Evolutionary conservation across 2,797 vertebrate genomes (phyloP), one percentile per base, ranked within the genome.

Genomic region (Coreius guichenoti): DNA sequence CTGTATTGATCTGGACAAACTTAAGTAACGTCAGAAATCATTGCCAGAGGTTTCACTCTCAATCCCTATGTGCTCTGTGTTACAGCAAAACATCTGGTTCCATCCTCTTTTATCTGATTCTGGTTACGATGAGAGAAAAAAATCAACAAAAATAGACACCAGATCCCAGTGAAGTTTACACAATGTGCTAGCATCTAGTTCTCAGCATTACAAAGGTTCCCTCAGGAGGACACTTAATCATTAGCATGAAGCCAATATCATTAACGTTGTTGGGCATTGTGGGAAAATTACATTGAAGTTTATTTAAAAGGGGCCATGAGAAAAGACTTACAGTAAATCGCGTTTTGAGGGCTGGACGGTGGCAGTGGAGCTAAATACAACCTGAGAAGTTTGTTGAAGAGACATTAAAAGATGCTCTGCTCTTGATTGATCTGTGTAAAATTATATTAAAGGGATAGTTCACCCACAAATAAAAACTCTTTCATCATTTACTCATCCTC

Each of bases 71-170:
- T 65, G n/a, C 17, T 63, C 12, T 47, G 36, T 85, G 21, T 72
- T 76, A 75, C 73, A 47, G 74, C 19, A 49, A 45, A 79, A 88
- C 89, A 89, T 90, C 86, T 91, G 88, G 67, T 84, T 87, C 45
- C 70, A 86, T 63, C 58, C 83, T 73, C 29, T 82, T 68, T 87
- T 80, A 84, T 87, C 73, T 58, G 86, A 86, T 81, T 86, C 80
- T 78, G 80, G 49, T 83, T 73, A 86, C n/a, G 36, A 80, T 74
- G 82, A 87, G 29, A 73, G 29, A 72, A 58, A 81, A 72, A 63
- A 83, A 61, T 69, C 36, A 33, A 21, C 87, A 88, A 85, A 89
- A 91, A 89, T 81, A 91, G 89, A 89, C 61, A 78, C 54, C 81
- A 86, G 81, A 86, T 85, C 75, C 69, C 36, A 56, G 65, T 16